Percentiles rank a stretch among this genome's conserved stretches.
These are phyloP conservation scores for Isichthys henryi DNA, from an alignment of 2,113 vertebrate species.

Conservation along the genomic window DNA sequence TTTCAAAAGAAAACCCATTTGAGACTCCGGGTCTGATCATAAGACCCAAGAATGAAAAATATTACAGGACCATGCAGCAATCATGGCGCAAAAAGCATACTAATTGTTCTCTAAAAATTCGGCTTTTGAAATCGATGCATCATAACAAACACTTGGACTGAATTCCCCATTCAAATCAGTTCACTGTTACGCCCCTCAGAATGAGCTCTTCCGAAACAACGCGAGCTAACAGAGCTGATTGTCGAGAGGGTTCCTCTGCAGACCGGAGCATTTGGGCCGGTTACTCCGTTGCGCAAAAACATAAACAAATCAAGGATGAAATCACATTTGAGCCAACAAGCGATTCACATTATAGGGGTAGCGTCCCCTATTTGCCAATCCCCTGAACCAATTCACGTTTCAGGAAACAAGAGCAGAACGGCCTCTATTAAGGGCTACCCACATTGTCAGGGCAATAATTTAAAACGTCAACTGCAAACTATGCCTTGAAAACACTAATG, in stretches of 20 bases:
- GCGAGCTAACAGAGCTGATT: neutral
- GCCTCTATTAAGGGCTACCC: neutral
- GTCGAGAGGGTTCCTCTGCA: neutral
- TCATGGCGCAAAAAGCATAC: neutral
- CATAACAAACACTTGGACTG: neutral
- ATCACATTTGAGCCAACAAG: neutral
- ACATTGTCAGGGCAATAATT: neutral
- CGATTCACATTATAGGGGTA: neutral
- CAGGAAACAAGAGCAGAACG: neutral
- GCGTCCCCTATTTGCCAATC: neutral
- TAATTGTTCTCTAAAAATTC: neutral
- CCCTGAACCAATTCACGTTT: neutral
- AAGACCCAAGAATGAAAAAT: neutral
- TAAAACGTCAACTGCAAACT: neutral
- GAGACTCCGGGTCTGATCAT: neutral
- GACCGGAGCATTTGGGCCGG: neutral
- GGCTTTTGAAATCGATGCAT: neutral
- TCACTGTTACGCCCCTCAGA: neutral
- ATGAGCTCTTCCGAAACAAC: neutral
- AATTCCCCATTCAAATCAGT: neutral
- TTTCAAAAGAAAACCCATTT: neutral
- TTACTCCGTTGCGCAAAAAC: neutral
- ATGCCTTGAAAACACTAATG: neutral
- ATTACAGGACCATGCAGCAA: neutral
- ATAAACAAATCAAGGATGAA: neutral